phyloP scores from a whole-genome alignment of 2,113 vertebrate genomes.

The Penelope pileata region DNA sequence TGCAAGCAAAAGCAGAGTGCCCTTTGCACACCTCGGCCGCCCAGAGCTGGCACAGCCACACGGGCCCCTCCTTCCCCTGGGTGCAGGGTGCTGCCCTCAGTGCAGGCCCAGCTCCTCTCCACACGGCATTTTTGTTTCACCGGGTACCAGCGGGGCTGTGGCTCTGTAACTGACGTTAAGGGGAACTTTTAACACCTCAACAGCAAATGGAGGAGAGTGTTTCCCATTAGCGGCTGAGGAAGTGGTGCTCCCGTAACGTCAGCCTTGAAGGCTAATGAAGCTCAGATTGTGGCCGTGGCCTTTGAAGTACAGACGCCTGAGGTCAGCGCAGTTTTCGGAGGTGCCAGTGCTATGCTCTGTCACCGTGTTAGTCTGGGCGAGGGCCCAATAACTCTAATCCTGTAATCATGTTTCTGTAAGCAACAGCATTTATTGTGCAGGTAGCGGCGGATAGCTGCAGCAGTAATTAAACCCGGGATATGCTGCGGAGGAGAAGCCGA shows the following conservation, averaged over 20 bases:
- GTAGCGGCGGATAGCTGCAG: conserved; percentile 22
- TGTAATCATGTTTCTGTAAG: conserved; percentile 69
- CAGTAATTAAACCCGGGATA: background rate
- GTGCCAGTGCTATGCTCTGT: conserved; percentile 63
- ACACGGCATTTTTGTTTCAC: conserved; percentile 66
- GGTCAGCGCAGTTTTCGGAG: conserved; percentile 64
- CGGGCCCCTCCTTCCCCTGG: background rate
- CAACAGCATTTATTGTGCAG: conserved; percentile 56
- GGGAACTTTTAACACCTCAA: conserved; percentile 72
- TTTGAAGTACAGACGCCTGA: conserved; percentile 73
- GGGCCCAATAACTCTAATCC: conserved; percentile 66
- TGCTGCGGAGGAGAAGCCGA: background rate
- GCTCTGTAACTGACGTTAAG: conserved; percentile 61
- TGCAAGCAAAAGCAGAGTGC: conserved; percentile 28
- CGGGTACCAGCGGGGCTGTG: conserved; percentile 22
- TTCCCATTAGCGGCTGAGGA: conserved; percentile 71
- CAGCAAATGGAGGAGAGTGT: conserved; percentile 70
- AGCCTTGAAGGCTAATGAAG: conserved; percentile 70
- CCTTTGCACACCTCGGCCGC: background rate
- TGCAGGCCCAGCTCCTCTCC: conserved; percentile 26
- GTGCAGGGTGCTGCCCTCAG: background rate
- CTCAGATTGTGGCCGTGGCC: conserved; percentile 65
- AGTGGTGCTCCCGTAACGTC: conserved; percentile 70
- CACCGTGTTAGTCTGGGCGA: conserved; percentile 41
- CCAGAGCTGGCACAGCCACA: background rate